A percentile compares a stretch with the other conserved stretches of the same genome.
Evolutionary conservation across 2,113 vertebrate genomes (phyloP).

Genomic region (Lutjanus erythropterus): DNA sequence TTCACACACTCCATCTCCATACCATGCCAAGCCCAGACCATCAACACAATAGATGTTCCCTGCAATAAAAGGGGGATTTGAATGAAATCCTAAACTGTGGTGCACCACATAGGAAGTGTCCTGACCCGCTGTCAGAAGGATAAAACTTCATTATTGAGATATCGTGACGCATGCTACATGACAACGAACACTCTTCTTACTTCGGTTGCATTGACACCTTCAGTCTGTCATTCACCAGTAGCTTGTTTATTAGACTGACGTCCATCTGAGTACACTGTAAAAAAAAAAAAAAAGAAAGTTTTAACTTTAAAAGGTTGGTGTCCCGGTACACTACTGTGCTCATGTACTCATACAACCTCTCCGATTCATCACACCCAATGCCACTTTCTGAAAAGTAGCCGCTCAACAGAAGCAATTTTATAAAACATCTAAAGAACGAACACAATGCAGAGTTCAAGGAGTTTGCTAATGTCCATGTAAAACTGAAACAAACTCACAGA

Average conservation of each 20-base stretch:
- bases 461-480: too few relatives aligned
- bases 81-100: conserved; percentile 42
- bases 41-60: conserved; percentile 42
- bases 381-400: too few relatives aligned
- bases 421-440: too few relatives aligned
- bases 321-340: too few relatives aligned
- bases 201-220: neutral
- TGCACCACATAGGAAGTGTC: conserved; percentile 46
- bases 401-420: too few relatives aligned
- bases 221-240: neutral
- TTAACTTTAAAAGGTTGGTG: too few relatives aligned
- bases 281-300: too few relatives aligned
- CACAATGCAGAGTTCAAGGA: too few relatives aligned
- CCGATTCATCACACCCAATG: too few relatives aligned
- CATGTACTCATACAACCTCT: too few relatives aligned
- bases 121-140: conserved; percentile 33
- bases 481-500: too few relatives aligned
- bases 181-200: neutral
- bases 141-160: conserved; percentile 22
- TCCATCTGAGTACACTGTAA: conserved; percentile 10
- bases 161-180: neutral
- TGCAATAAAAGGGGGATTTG: conserved; percentile 39
- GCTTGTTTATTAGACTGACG: neutral
- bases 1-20: conserved; percentile 25
- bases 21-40: conserved; percentile 27